Conservation (phyloP, 2,797 vertebrate species). For the Pseudopleuronectes americanus region DNA sequence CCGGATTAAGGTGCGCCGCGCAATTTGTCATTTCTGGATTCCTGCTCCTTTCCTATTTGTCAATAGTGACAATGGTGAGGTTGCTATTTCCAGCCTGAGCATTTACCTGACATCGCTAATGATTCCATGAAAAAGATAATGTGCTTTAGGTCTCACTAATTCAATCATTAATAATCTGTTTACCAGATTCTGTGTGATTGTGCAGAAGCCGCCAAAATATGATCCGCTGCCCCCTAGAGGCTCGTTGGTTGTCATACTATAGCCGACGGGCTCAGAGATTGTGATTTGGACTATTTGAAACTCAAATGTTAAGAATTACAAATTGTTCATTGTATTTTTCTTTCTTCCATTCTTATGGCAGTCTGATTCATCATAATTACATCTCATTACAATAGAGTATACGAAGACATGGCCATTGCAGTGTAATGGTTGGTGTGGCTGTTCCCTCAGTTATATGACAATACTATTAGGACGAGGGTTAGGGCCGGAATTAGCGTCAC, state of each 20-base stretch:
- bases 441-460: neutral
- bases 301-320: too few species aligned
- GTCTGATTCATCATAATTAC: too few species aligned
- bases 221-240: too few species aligned
- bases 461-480: too few species aligned
- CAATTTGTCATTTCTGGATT: constrained; percentile 50
- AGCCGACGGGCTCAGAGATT: too few species aligned
- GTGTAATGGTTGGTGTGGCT: neutral
- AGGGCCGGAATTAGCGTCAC: neutral
- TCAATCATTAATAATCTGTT: neutral
- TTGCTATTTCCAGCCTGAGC: constrained; percentile 26
- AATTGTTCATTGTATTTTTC: neutral
- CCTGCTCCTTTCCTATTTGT: constrained; percentile 36
- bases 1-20: constrained; percentile 55
- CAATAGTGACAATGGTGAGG: constrained; percentile 33
- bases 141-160: neutral
- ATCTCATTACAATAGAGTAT: too few species aligned
- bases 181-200: too few species aligned
- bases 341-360: neutral
- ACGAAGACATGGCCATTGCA: too few species aligned
- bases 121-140: neutral
- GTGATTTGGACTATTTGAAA: too few species aligned
- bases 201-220: too few species aligned
- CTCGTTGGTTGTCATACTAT: too few species aligned
- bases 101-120: constrained; percentile 3